A percentile compares a stretch with the other conserved stretches of the same genome.
These are phyloP conservation scores for Adineta ricciae DNA, from an alignment of 2,888 invertebrate genomes.

Conservation along the genomic window DNA sequence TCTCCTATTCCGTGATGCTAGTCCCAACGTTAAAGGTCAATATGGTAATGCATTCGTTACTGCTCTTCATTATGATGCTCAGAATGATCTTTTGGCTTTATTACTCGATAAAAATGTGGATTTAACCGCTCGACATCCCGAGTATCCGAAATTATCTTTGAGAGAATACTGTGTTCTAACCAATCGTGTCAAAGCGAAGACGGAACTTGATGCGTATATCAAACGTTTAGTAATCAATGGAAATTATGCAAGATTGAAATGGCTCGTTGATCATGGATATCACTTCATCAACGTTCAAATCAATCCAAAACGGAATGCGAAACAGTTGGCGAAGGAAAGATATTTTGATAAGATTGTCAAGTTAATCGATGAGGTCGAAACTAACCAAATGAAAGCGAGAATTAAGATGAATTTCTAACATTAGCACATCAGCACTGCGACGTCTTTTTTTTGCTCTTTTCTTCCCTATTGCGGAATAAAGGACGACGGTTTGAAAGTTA, in stretches of 20 bases:
- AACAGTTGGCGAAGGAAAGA: conserved; percentile 30
- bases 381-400: neutral
- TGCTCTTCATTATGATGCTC: conserved; percentile 27
- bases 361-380: conserved; percentile 31
- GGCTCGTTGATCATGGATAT: conserved; percentile 32
- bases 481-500: too few species aligned
- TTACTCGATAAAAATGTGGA: conserved; percentile 33
- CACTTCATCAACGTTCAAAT: conserved; percentile 27
- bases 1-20: conserved; percentile 30
- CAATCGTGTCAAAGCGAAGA: conserved; percentile 31
- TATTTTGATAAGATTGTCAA: conserved; percentile 30
- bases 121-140: conserved; percentile 26
- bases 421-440: neutral
- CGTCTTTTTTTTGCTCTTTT: too few species aligned
- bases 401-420: conserved; percentile 34
- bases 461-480: too few species aligned
- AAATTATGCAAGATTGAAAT: conserved; percentile 26
- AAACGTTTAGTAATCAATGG: conserved; percentile 23
- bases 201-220: conserved; percentile 26
- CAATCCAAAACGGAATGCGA: conserved; percentile 21
- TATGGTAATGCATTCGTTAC: conserved; percentile 32
- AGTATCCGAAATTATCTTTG: conserved; percentile 26
- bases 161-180: conserved; percentile 33
- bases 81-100: conserved; percentile 25
- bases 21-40: conserved; percentile 15